A percentile compares a stretch with the other conserved stretches of the same genome.
phyloP scores from a whole-genome alignment of 2,888 invertebrate genomes.

The Rhyacophila evoluta region DNA sequence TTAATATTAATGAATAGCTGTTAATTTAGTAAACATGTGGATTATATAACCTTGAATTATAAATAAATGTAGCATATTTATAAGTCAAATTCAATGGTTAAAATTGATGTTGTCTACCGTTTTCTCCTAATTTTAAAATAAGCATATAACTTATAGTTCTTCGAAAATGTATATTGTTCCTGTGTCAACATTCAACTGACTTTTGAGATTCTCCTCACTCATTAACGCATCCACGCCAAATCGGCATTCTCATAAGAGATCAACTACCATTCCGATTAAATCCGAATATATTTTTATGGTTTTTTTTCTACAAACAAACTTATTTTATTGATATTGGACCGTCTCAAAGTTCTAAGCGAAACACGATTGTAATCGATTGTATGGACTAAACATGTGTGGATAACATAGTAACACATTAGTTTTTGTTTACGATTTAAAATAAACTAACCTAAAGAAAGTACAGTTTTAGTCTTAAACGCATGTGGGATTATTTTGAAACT shows the following conservation, averaged over 20 bases:
- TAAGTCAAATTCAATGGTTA: no score
- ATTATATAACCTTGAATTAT: no score
- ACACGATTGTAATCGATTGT: conserved; percentile 14
- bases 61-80: no score
- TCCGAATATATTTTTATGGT: conserved; percentile 9
- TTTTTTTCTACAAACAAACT: conserved; percentile 21
- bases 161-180: no score
- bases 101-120: no score
- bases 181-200: no score
- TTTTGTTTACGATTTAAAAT: conserved; percentile 14
- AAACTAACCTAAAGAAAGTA: not conserved
- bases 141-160: no score
- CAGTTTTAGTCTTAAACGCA: not conserved
- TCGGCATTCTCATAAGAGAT: conserved; percentile 8
- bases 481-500: not conserved
- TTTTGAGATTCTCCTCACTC: not conserved
- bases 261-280: not conserved
- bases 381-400: conserved; percentile 19
- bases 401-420: conserved; percentile 18
- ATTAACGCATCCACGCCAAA: conserved; percentile 12
- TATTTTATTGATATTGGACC: conserved; percentile 21
- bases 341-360: conserved; percentile 12
- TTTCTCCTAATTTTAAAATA: no score
- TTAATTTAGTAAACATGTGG: no score
- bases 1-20: no score